Percentiles rank a stretch among this genome's conserved stretches.
Evolutionary conservation across 2,888 invertebrate species (phyloP).

Genomic region (Chymomyza fuscimana): DNA sequence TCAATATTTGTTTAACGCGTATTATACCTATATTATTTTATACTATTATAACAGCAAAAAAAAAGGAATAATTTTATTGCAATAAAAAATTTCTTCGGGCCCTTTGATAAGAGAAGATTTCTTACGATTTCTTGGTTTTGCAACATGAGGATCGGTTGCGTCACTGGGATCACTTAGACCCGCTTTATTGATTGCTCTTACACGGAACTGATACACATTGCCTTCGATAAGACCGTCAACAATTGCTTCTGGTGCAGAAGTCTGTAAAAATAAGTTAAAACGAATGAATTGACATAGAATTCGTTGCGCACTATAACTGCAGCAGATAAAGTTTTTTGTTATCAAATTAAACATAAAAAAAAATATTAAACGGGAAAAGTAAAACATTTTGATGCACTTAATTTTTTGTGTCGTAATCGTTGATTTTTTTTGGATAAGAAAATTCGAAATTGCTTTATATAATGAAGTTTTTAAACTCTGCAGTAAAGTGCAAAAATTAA

Average conservation of each 20-base stretch:
- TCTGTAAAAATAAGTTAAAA: constrained; percentile 77
- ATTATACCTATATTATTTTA: constrained; percentile 15
- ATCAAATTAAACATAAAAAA: too few species aligned
- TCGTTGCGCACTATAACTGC: too few species aligned
- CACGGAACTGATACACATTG: constrained; percentile 96
- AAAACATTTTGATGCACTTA: too few species aligned
- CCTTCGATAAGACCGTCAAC: constrained; percentile 93
- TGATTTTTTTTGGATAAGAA: too few species aligned
- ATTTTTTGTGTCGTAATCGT: too few species aligned
- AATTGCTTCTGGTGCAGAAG: constrained; percentile 88
- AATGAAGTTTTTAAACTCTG: too few species aligned
- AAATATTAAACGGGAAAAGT: too few species aligned
- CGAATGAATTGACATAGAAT: background rate
- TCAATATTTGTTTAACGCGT: constrained; percentile 16
- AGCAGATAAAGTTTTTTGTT: too few species aligned
- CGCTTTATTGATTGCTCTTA: constrained; percentile 96
- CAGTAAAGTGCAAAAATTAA: background rate
- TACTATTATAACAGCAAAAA: constrained; percentile 4
- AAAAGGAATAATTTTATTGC: constrained; percentile 15
- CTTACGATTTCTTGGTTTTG: constrained; percentile 93
- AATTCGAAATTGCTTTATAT: too few species aligned
- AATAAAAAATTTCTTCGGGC: background rate
- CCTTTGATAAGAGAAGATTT: constrained; percentile 8
- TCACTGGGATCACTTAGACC: constrained; percentile 95
- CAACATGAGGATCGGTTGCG: constrained; percentile 90